Evolutionary conservation across 2,797 vertebrate species (phyloP).

Genomic region (Phoxinus dragarum): DNA sequence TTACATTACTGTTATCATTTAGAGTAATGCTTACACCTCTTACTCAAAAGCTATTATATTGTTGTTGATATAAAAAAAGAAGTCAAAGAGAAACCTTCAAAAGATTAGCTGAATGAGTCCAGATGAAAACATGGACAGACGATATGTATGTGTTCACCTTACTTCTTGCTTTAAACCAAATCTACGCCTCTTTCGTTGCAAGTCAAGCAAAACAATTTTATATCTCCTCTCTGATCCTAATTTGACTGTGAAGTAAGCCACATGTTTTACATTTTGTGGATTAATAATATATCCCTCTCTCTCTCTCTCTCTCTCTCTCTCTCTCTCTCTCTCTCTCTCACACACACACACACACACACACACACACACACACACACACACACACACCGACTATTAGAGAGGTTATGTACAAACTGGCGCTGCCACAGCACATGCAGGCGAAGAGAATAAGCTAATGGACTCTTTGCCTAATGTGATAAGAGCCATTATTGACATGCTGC

Average conservation of each 20-base stretch:
- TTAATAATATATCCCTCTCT: neutral
- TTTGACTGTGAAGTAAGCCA: constrained; percentile 6
- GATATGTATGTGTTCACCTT: constrained; percentile 51
- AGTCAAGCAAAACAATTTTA: constrained; percentile 24
- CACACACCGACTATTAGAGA: constrained; percentile 69
- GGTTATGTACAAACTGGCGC: constrained; percentile 70
- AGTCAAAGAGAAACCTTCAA: constrained; percentile 49
- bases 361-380: constrained; percentile 34
- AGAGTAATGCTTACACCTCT: constrained; percentile 59
- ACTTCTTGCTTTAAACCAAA: constrained; percentile 43
- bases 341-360: neutral
- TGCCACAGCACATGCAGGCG: constrained; percentile 53
- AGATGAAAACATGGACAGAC: constrained; percentile 39
- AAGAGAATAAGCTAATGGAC: constrained; percentile 97
- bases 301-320: too few relatives aligned
- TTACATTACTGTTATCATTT: constrained; percentile 63
- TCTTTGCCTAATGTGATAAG: constrained; percentile 99
- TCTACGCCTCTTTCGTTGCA: constrained; percentile 31
- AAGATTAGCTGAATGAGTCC: constrained; percentile 56
- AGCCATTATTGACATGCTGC: constrained; percentile 99
- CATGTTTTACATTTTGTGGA: constrained; percentile 5
- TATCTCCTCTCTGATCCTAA: constrained; percentile 33
- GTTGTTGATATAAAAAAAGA: constrained; percentile 35
- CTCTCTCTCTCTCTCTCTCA: too few relatives aligned
- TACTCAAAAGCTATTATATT: constrained; percentile 58